These are phyloP conservation scores for Lepisosteus oculatus DNA, from an alignment of 2,113 vertebrate genomes.

Conservation along the genomic window DNA sequence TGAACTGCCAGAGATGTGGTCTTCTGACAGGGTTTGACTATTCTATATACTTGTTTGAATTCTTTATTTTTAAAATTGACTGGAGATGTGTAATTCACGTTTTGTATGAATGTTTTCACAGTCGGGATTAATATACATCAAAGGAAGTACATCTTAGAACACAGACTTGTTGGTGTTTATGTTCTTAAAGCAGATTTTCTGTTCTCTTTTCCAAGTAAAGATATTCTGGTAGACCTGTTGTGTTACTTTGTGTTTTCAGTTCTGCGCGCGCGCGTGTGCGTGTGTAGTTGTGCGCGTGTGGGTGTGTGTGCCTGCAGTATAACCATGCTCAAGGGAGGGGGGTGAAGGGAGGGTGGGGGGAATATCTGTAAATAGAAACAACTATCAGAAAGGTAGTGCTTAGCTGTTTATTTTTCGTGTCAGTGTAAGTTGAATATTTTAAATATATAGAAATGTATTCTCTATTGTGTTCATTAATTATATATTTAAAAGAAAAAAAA, in stretches of 20 bases:
- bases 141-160: slow-evolving; percentile 50
- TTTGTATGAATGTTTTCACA: slow-evolving; percentile 75
- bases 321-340: slow-evolving; percentile 35
- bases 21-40: slow-evolving; percentile 21
- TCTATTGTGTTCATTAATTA: slow-evolving; percentile 82
- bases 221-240: slow-evolving; percentile 79
- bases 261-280: slow-evolving; percentile 61
- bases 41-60: slow-evolving; percentile 49
- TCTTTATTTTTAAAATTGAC: slow-evolving; percentile 49
- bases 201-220: slow-evolving; percentile 48
- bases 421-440: slow-evolving; percentile 73
- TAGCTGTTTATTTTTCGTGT: slow-evolving; percentile 87
- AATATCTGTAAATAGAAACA: slow-evolving; percentile 80
- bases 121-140: slow-evolving; percentile 32
- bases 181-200: slow-evolving; percentile 55
- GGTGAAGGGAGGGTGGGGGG: slow-evolving; percentile 42
- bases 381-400: slow-evolving; percentile 76
- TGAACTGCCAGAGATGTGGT: slow-evolving; percentile 32
- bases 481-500: slow-evolving; percentile 57
- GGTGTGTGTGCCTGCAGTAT: slow-evolving; percentile 47
- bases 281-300: slow-evolving; percentile 54
- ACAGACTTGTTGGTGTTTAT: slow-evolving; percentile 57
- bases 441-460: slow-evolving; percentile 62
- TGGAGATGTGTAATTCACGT: slow-evolving; percentile 68
- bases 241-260: slow-evolving; percentile 78